A percentile compares a stretch with the other conserved stretches of the same genome.
phyloP scores from a whole-genome alignment of 2,797 vertebrate species.

The Lepilemur septentrionalis region DNA sequence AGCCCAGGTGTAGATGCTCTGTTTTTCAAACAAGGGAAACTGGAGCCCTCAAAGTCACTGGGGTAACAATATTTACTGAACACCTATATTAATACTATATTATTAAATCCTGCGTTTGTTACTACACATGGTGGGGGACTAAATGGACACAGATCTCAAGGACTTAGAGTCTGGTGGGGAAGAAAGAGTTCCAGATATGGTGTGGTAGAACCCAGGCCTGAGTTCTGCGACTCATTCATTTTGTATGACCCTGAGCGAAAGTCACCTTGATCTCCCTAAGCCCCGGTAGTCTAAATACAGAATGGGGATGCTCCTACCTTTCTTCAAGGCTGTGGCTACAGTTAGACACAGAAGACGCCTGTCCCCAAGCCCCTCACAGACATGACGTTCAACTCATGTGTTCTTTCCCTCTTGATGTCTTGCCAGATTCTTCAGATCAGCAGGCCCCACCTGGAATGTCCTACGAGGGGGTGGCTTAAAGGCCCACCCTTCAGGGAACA shows the following conservation, averaged over 20 bases:
- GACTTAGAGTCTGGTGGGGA: not conserved
- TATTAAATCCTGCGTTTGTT: not conserved
- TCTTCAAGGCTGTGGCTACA: not conserved
- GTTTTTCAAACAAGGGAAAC: not conserved
- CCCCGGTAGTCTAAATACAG: not conserved
- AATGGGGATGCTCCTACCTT: not conserved
- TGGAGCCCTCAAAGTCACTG: not conserved
- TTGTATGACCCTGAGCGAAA: not conserved
- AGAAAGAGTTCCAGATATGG: not conserved
- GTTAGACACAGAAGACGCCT: not conserved
- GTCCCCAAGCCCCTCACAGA: not conserved
- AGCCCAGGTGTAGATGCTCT: not conserved
- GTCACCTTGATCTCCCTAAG: not conserved
- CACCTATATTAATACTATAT: not conserved
- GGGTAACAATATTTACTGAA: not conserved
- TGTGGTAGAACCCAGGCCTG: not conserved
- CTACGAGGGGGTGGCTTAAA: not conserved
- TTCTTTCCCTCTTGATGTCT: not conserved
- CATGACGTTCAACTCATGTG: too few species aligned
- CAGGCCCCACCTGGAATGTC: not conserved
- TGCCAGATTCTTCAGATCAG: not conserved
- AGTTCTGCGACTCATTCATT: not conserved
- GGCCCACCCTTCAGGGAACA: not conserved
- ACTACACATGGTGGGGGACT: not conserved
- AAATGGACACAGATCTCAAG: not conserved